Base-by-base conservation (phyloP, 1,140 invertebrate species). In the Aethina tumida region DNA sequence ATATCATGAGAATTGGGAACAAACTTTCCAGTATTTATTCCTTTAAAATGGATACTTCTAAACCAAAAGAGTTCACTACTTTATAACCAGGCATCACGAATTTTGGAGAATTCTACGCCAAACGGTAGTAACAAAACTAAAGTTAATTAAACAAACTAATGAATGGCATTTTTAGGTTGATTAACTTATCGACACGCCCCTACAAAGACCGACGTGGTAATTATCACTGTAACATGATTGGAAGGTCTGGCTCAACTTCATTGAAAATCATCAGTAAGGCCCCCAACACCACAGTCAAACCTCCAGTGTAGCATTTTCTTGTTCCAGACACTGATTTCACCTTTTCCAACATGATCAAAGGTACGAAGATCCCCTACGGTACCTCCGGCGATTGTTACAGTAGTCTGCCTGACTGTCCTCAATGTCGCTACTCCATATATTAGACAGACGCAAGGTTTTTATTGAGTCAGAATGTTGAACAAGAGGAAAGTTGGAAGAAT, bases 381-480 rank as follows among this genome's bases (percentile, higher is more conserved):
- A 83, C 81, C 35, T 82, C 84, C 25, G 88, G 86, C 3, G 88
- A 92, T 57, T 93, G 89, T 61, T 91, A 88, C 55, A 86, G 81
- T 53, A 68, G 67, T 14, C 58, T 60, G 4, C 33, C 34, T 24
- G 66, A 75, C 41, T 93, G 87, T 64, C 81, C 85, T 9, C 84
- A 90, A 60, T 87, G 86, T 7, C 64, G 71, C 35, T 93, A 92
- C 59, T 79, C 73, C 26, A 82, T 93, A 16, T 84, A 87, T 64
- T 65, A 92, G 24, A 67, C 66, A n/a, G n/a, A n/a, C n/a, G n/a
- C n/a, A n/a, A n/a, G n/a, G n/a, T n/a, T n/a, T n/a, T n/a, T n/a
- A n/a, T n/a, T n/a, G n/a, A n/a, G n/a, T n/a, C n/a, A n/a, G n/a
- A n/a, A n/a, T n/a, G n/a, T n/a, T n/a, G n/a, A n/a, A n/a, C n/a